Base-by-base conservation (phyloP, 2,888 invertebrate genomes). In the Phaonia tiefii region DNA sequence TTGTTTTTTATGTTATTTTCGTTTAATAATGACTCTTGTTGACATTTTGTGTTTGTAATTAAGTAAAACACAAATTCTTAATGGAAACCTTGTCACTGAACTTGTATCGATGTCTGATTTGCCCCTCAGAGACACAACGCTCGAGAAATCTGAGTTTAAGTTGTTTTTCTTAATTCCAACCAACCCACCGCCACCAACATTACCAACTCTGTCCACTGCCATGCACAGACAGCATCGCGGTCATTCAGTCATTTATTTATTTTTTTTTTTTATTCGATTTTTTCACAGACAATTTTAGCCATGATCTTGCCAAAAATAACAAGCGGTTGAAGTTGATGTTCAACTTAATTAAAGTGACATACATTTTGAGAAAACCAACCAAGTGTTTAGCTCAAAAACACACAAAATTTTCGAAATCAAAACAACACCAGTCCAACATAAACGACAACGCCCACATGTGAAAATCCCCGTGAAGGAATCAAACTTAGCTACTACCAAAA, bases 321-420 rank as follows among this genome's bases (percentile, higher is more conserved):
- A 31, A 5, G 31, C 75, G 75, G 71, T 75, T 78, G 71, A 78
- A 78, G 81, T 81, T 81, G 81, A 81, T 81, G 81, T 81, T 81
- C 81, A 81, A 81, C 75, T 81, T 81, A 81, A 81, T 81, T 81
- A 81, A 81, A 81, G 63, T 81, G 81, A 81, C 81, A 81, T 78
- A 81, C 81, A 81, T 81, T 81, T 76, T 15, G 20, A 26, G 63
- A 20, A 78, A 81, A 70, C 42, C 72, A 60, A 46, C 78, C 74
- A 80, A 73, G 39, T 39, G 17, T 22, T 42, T 11, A 42, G 63
- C 63, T 63, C 11, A 1, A 17, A 39, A 60, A 60, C 4, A 51
- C 20, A 63, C 42, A 63, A 42, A 10, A 20, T 63, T 20, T 63
- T 63, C 49, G 17, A 71, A 70, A 71, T 39, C 20, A 22, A 73